Percentiles rank a stretch among this genome's conserved stretches.
These are phyloP conservation scores for Eueides isabella DNA, from an alignment of 1,140 invertebrate genomes.

Conservation along the genomic window DNA sequence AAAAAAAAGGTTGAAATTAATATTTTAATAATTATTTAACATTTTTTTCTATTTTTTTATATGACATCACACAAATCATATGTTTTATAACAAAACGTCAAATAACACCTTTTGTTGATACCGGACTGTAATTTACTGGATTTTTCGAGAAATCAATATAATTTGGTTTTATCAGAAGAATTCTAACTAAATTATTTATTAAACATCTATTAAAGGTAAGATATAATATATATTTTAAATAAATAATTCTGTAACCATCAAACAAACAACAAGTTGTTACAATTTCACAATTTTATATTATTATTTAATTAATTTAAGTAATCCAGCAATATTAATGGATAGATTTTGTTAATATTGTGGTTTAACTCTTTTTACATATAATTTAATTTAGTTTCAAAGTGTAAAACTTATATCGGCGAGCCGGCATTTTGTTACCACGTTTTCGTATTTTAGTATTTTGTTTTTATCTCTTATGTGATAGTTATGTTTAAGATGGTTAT, in stretches of 20 bases:
- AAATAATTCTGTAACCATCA: background rate
- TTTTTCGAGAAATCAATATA: background rate
- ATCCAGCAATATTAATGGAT: too few species aligned
- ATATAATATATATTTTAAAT: background rate
- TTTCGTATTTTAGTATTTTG: background rate
- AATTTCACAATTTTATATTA: background rate
- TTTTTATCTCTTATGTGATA: background rate
- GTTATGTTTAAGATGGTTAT: background rate
- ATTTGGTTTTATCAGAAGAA: background rate
- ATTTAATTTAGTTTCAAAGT: too few species aligned
- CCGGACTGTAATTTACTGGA: slow-evolving; percentile 2
- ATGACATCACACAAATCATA: background rate
- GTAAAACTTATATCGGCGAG: background rate
- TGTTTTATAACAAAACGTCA: background rate
- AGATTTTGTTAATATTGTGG: too few species aligned
- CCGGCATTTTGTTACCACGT: slow-evolving; percentile 4
- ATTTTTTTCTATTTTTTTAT: background rate
- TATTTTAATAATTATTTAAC: background rate
- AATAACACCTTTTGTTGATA: slow-evolving; percentile 7
- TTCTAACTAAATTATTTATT: background rate
- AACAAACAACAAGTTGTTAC: background rate
- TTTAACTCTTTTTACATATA: too few species aligned
- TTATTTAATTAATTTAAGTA: too few species aligned
- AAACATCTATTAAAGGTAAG: background rate
- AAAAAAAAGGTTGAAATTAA: background rate